Percentiles rank a stretch among this genome's conserved stretches.
phyloP scores from a whole-genome alignment of 2,797 vertebrate genomes.

The Pseudopleuronectes americanus region DNA sequence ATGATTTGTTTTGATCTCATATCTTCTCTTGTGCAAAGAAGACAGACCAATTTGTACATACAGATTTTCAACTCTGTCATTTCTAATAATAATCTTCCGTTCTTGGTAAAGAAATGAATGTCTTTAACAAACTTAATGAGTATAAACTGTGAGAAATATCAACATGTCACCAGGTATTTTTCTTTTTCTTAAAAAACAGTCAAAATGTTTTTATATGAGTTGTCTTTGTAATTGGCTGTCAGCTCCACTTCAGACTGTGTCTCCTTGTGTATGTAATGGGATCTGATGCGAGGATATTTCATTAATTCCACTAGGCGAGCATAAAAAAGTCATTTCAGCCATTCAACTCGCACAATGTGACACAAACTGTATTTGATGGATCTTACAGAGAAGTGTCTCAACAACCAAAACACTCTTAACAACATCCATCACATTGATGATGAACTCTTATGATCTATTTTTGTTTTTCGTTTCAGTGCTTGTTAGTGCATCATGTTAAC shows the following conservation, averaged over 20 bases:
- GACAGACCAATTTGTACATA: too few species aligned
- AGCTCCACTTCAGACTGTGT: slow-evolving; percentile 10
- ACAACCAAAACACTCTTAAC: too few species aligned
- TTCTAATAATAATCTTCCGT: not conserved
- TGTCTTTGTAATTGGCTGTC: not conserved
- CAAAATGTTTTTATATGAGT: slow-evolving; percentile 16
- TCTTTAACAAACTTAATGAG: not conserved
- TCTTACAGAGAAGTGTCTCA: too few species aligned
- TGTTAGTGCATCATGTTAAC: not conserved
- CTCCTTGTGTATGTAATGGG: slow-evolving; percentile 15
- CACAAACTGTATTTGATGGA: slow-evolving; percentile 6
- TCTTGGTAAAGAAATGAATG: not conserved
- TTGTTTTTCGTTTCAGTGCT: not conserved
- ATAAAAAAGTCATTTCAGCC: slow-evolving; percentile 15
- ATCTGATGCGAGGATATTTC: slow-evolving; percentile 14
- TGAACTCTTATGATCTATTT: not conserved
- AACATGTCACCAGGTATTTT: not conserved
- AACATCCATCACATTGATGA: too few species aligned
- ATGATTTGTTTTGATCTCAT: not conserved
- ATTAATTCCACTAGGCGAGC: slow-evolving; percentile 26
- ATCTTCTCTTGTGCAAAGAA: not conserved
- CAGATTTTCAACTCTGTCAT: not conserved
- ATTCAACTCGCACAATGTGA: not conserved
- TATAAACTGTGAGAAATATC: slow-evolving; percentile 2
- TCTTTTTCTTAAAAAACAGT: not conserved